Evolutionary conservation across 2,888 invertebrate species (phyloP), one percentile per base, ranked within the genome.

Genomic region (Andrena fulva): DNA sequence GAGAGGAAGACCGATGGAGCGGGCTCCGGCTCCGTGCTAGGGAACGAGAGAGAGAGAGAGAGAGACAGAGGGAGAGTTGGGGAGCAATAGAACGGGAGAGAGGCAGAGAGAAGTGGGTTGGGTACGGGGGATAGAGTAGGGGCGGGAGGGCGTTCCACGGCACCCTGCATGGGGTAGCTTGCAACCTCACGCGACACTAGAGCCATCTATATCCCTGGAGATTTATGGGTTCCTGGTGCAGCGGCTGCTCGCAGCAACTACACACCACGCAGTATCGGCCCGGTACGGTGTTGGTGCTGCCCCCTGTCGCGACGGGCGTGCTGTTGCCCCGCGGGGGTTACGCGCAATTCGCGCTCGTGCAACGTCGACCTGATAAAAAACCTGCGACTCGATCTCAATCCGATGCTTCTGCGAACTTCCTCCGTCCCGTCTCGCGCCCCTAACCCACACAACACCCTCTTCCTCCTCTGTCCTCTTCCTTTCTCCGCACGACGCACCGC

Each of bases 161-260:
- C 91, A 92, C 93, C 93, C 93, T 88, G 94, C 93, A 94, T 93
- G 94, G 94, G 94, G 94, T 93, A 93, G 92, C 91, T 93, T 91
- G 91, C 91, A 91, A 91, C 91, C 93, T 91, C 92, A 92, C 92
- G 93, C 92, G 93, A 94, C 93, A 93, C 93, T 92, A 92, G 93
- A 93, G 93, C 94, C 94, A 94, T 94, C 94, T 94, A 93, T 93
- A 94, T 93, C 92, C 93, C 88, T 69, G 84, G 87, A 93, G 93
- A 94, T 94, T 94, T 94, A 94, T 93, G 93, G 91, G 90, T 92
- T 92, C 91, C 91, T 92, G 91, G 90, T 92, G 93, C 93, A 92
- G 90, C 92, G 92, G 91, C 92, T 92, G 92, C 90, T 91, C 91
- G 91, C 91, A 91, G 91, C 92, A 91, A 90, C 90, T 92, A 92